Evolutionary conservation across 2,888 invertebrate genomes (phyloP), one percentile per base, ranked within the genome.

Genomic region (Scaptodrosophila latifasciaeformis): DNA sequence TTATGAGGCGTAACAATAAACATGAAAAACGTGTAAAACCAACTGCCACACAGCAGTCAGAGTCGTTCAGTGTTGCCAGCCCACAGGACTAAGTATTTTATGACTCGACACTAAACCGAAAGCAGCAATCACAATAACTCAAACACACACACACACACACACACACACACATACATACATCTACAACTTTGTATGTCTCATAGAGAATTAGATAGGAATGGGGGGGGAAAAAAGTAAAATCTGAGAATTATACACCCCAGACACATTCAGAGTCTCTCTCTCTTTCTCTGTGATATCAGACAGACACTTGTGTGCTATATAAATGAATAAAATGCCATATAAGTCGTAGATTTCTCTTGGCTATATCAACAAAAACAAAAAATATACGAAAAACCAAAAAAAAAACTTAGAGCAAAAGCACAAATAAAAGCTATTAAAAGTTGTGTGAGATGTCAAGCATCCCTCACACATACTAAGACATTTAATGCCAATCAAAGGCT

Each of bases 401-500:
- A n/a, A n/a, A n/a, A n/a, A n/a, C n/a, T n/a, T n/a, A n/a, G n/a
- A n/a, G n/a, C n/a, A n/a, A n/a, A n/a, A n/a, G n/a, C n/a, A n/a
- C n/a, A n/a, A n/a, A n/a, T n/a, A n/a, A 67, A 49, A 67, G 64
- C 67, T 70, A 67, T 70, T 67, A 67, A 67, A 67, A 67, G 71
- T 67, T 70, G 54, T 67, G 15, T 35, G 9, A 15, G n/a, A n/a
- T n/a, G n/a, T n/a, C n/a, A n/a, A n/a, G n/a, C n/a, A n/a, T n/a
- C n/a, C n/a, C n/a, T n/a, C n/a, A n/a, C n/a, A 64, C 56, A 67
- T 70, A 60, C 10, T 70, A 70, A 64, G 65, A 67, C 65, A 70
- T 70, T 67, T 67, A 70, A 70, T 67, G 67, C 71, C 67, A 67
- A 67, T 67, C 67, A 67, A 70, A 67, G 67, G 57, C 68, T 45